phyloP scores from a whole-genome alignment of 2,797 vertebrate species.

The Anas bahamensis region DNA sequence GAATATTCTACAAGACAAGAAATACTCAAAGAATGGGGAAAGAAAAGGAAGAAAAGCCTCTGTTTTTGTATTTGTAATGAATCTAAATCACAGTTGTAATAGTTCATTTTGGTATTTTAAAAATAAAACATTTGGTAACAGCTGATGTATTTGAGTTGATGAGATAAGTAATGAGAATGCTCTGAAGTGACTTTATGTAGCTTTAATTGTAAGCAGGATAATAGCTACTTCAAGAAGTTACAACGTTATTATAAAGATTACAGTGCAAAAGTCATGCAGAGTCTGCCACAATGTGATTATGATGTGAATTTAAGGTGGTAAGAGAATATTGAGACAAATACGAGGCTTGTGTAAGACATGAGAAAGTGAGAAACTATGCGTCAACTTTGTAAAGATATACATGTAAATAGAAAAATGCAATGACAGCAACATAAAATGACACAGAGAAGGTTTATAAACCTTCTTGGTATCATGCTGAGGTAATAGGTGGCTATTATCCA shows the following conservation, averaged over 20 bases:
- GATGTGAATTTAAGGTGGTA: not conserved
- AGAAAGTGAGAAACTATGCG: not conserved
- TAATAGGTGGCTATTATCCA: not conserved
- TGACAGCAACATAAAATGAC: not conserved
- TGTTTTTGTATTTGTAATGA: conserved; percentile 1
- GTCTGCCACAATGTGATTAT: not conserved
- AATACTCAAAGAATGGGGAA: not conserved
- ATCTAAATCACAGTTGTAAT: not conserved
- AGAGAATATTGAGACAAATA: conserved; percentile 25
- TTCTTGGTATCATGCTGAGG: not conserved
- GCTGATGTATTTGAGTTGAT: not conserved
- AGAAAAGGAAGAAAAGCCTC: not conserved
- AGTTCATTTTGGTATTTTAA: not conserved
- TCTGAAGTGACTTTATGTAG: conserved; percentile 37
- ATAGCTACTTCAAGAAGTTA: conserved; percentile 30
- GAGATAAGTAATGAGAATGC: conserved; percentile 22
- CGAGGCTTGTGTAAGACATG: not conserved
- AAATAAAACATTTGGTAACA: not conserved
- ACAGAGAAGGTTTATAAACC: not conserved
- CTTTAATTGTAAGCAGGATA: conserved; percentile 42
- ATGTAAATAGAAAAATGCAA: not conserved
- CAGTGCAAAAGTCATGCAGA: not conserved
- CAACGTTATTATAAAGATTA: conserved; percentile 32
- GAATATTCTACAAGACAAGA: not conserved
- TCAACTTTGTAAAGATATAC: not conserved